phyloP scores from a whole-genome alignment of 2,797 vertebrate genomes.

The Sebastes reedi region DNA sequence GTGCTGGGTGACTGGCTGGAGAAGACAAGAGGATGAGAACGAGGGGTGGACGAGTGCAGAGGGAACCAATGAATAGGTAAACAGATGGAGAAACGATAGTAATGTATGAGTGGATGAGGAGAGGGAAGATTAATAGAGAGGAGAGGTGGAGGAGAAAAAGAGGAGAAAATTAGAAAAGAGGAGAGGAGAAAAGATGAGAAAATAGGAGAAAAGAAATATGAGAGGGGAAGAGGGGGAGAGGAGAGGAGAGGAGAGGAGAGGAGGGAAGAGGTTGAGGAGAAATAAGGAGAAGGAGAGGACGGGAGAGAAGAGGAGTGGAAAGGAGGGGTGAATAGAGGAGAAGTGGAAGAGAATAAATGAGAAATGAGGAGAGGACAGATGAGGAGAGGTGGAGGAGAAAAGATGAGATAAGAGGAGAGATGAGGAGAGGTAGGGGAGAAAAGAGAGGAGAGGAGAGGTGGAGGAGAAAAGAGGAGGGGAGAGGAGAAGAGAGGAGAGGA shows the following conservation, averaged over 20 bases:
- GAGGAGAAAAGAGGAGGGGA: not conserved
- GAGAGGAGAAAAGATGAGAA: not conserved
- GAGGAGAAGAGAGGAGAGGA: not conserved
- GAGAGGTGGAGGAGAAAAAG: not conserved
- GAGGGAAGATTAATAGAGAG: not conserved
- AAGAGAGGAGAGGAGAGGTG: not conserved
- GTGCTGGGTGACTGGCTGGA: conserved; percentile 19
- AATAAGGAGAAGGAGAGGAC: not conserved
- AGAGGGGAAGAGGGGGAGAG: not conserved
- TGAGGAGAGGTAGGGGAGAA: not conserved
- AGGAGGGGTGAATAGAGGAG: not conserved
- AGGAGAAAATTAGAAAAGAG: not conserved
- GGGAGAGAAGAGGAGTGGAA: not conserved
- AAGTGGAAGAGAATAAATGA: not conserved
- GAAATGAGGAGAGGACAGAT: not conserved
- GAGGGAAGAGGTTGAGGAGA: not conserved
- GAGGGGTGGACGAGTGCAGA: conserved; percentile 12
- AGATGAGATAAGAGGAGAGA: not conserved
- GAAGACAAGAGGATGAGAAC: conserved; percentile 2
- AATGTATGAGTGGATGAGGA: not conserved
- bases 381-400: accelerated
- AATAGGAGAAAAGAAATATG: not conserved
- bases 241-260: not conserved
- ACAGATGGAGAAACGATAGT: conserved; percentile 21
- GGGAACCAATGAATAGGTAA: conserved; percentile 24